Evolutionary conservation across 2,113 vertebrate genomes (phyloP), one percentile per base, ranked within the genome.

Genomic region (Sander vitreus): DNA sequence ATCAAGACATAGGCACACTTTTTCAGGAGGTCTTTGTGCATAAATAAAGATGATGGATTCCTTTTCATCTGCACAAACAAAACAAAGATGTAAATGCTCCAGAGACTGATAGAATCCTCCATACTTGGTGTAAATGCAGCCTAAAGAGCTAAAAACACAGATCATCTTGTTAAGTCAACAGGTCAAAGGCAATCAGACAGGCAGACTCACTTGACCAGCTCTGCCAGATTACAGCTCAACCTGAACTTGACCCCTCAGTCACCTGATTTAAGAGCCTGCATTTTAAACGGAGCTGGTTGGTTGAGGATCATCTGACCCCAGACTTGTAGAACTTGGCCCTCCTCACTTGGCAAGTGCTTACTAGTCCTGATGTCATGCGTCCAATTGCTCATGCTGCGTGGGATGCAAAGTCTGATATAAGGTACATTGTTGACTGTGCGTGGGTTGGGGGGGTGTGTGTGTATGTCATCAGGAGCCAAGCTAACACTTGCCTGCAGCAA

Each of bases 401-500:
- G 89, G 91, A 88, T 91, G 71, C 71, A 78, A 88, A 85, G 86
- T 87, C 86, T 89, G 89, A 91, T 92, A 89, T 91, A 88, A 81
- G 85, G 76, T 70, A 72, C 85, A 88, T 78, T 91, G 89, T 92
- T 90, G 87, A 89, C 67, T 85, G 73, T 69, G 76, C 63, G 19
- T 5, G 3, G 45, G 58, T 55, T 71, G 75, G 78, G 68, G 67
- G 64, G 84, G 79, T 83, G 76, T 80, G 81, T 81, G 82, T 71
- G 66, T 72, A 47, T 92, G 84, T 89, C 84, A 90, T 85, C 59
- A 74, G 73, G 54, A 84, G 63, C 78, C 83, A 85, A 89, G 91
- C 91, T 89, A 84, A 91, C 85, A 53, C 93, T 95, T 93, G 91
- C 91, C 94, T 93, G 92, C 85, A 77, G 84, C 84, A 83, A 79